Base-by-base conservation (phyloP, 2,888 invertebrate genomes). In the Dynastes maya region DNA sequence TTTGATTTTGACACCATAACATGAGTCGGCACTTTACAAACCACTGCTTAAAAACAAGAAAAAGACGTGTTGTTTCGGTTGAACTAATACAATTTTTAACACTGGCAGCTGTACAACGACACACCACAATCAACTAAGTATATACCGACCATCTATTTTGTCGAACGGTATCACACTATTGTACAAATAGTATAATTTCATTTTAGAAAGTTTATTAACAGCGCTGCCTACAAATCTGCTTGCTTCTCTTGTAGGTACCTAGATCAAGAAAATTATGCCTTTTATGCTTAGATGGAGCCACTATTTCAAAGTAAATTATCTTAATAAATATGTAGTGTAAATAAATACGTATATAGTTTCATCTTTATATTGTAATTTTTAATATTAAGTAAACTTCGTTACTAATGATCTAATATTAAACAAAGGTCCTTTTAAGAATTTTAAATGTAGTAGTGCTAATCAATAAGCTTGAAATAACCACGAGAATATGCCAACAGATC, bases 1-100 rank as follows among this genome's bases (percentile, higher is more conserved):
- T 55, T 74, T 64, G 72, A 74, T 65, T 72, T 65, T 72, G 74
- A 75, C 79, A 79, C 79, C 79, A 79, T 79, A 79, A 79, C 79
- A 79, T 70, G 70, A 68, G 58, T 76, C 68, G 79, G 13, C 79
- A 76, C 79, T 76, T 76, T 74, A 61, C 53, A 74, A 74, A 61
- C 13, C 72, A 74, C 72, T 74, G 29, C 27, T 74, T 61, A 74
- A 63, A 74, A 74, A 74, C 72, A 74, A 74, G 22, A 49, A 45
- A 27, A 58, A 27, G 72, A 40, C 61, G 37, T 51, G 58, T 45
- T 55, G 45, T 67, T 51, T 67, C 58, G 32, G 45, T 27, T 58
- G 58, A 67, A 77, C 77, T 4, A 27, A 72, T 72, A 58, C 16
- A 76, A 45, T 45, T 72, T 63, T 78, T 77, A 78, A 45, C 64